Conservation (phyloP, 2,113 vertebrate genomes). For the Crotalus viridis region DNA sequence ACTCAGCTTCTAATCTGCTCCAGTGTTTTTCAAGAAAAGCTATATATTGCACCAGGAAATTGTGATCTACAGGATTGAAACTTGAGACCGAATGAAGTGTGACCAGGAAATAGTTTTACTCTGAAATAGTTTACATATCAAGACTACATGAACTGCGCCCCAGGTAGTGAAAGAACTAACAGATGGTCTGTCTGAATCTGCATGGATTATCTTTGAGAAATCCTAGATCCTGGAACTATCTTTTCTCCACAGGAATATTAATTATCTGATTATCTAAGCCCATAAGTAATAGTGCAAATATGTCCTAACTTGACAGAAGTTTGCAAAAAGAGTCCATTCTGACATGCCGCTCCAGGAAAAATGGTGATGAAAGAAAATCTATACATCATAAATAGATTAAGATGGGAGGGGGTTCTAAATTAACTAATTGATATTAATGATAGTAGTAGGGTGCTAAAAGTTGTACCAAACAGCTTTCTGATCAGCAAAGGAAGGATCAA, state of each 20-base stretch:
- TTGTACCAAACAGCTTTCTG: background rate
- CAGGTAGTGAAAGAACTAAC: background rate
- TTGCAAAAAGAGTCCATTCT: background rate
- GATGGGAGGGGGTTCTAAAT: background rate
- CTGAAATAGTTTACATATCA: background rate
- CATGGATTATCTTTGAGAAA: background rate
- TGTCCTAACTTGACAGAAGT: background rate
- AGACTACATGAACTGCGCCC: background rate
- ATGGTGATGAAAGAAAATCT: background rate
- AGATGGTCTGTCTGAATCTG: background rate
- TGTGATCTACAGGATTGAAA: background rate
- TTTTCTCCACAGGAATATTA: background rate
- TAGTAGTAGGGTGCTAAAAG: background rate
- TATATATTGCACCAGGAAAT: background rate
- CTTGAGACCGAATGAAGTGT: background rate
- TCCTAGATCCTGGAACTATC: background rate
- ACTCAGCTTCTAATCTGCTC: background rate
- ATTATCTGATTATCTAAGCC: background rate
- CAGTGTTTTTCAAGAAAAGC: background rate
- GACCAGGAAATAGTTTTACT: background rate
- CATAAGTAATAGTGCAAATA: background rate
- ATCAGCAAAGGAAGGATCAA: background rate
- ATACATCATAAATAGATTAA: background rate
- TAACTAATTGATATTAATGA: background rate
- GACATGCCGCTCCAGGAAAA: background rate